Evolutionary conservation across 2,113 vertebrate genomes (phyloP), one percentile per base, ranked within the genome.

Genomic region (Lathamus discolor): DNA sequence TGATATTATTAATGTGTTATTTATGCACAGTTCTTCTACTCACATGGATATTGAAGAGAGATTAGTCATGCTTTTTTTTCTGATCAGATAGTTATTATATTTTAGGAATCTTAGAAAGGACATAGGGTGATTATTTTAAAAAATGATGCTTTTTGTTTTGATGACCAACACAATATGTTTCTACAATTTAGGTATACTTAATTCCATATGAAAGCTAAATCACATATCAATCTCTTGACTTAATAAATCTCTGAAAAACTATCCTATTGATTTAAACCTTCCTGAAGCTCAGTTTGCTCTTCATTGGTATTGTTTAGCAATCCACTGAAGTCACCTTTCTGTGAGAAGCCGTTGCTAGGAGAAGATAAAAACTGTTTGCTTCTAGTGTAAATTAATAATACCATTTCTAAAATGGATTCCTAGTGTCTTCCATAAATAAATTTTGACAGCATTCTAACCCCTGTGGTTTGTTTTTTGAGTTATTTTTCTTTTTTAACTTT

Each of bases 261-360:
- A 11, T 79, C 82, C 15, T 93, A 33, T 88, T 87, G 69, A 73
- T 97, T 91, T 61, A 90, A 92, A 87, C 35, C 39, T 96, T 89
- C 83, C n/a, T 37, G 27, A 86, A 70, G 22, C 59, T 89, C 35
- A 54, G 46, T 55, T 79, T 74, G 70, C 39, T 88, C 72, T 94
- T 86, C 39, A 23, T 10, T 59, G 48, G 39, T 59, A 7, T 2
- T 54, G 20, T 90, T 90, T 59, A 82, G 63, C 84, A 86, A 44
- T 78, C 59, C 66, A 80, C 2, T 74, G 46, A 84, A 92, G 52
- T 57, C 74, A 86, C 70, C 73, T 90, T 89, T 62, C n/a, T 86
- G 41, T 49, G 62, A 89, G 51, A 92, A 86, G 51, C 83, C 1
- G 43, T 94, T 92, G 48, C 79, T 90, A 85, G 46, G 62, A 78